These are phyloP conservation scores for Netelia inedita DNA, from an alignment of 2,888 invertebrate species.

Conservation along the genomic window DNA sequence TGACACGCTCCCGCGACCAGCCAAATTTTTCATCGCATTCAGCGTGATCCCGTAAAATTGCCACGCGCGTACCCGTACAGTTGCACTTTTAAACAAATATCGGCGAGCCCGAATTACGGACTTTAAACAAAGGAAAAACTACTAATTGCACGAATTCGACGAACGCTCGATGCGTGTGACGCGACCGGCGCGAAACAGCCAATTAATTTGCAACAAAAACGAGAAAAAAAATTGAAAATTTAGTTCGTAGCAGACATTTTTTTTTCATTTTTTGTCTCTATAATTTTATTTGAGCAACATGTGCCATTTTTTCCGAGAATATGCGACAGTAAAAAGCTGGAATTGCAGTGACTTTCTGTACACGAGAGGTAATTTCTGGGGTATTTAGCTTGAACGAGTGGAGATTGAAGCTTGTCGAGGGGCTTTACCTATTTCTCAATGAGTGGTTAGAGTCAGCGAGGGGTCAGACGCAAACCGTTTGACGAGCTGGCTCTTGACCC, in stretches of 20 bases:
- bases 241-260: background rate
- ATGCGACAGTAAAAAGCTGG: background rate
- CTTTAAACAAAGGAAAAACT: background rate
- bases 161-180: background rate
- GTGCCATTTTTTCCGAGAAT: too few species aligned
- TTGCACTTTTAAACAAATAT: slow-evolving; percentile 29
- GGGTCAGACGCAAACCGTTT: slow-evolving; percentile 48
- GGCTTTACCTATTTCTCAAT: slow-evolving; percentile 40
- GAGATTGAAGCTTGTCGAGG: slow-evolving; percentile 38
- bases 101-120: background rate
- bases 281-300: too few species aligned
- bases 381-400: slow-evolving; percentile 23
- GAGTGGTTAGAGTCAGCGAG: slow-evolving; percentile 53
- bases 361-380: slow-evolving; percentile 54
- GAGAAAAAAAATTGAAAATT: background rate
- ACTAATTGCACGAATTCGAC: background rate
- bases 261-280: background rate
- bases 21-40: slow-evolving; percentile 66
- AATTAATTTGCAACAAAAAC: background rate
- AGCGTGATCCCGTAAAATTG: slow-evolving; percentile 50
- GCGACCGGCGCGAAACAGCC: background rate
- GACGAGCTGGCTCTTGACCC: slow-evolving; percentile 40
- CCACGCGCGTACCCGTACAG: slow-evolving; percentile 24
- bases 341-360: slow-evolving; percentile 4
- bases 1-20: slow-evolving; percentile 72